Evolutionary conservation across 2,797 vertebrate genomes (phyloP), one percentile per base, ranked within the genome.

Genomic region (Dipus sagitta): DNA sequence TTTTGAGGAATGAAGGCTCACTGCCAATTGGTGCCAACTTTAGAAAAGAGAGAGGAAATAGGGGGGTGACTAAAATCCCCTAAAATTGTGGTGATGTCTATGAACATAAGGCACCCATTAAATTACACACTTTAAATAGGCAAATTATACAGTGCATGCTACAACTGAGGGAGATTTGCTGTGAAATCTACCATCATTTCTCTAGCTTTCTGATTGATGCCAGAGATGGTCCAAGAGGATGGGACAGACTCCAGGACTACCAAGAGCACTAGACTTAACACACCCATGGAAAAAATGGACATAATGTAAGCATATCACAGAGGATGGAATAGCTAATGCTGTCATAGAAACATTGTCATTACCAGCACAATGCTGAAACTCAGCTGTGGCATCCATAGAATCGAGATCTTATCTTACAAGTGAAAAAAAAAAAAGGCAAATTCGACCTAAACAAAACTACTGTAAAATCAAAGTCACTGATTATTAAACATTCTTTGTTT

Each of bases 391-490:
- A 76, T 64, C 38, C 80, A 64, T 42, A n/a, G n/a, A 17, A 26
- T 24, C 38, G 26, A 23, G 81, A 23, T 72, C 23, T 38, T 78
- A 42, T 18, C 58, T 78, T 75, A 68, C 18, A 84, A 88, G 60
- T 26, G 60, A 95, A 84, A 28, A 86, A 84, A 28, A 86, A 3
- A 38, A 93, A 86, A 34, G 42, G 42, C 21, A 74, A 76, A 58
- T 20, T 65, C 38, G 47, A n/a, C 26, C 9, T 11, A 74, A 86
- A 72, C 26, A 76, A 23, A 94, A 75, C 6, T 32, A 85, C 26
- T 77, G 60, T 76, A 83, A 64, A 78, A 54, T n/a, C 21, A 76
- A 88, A 34, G 11, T 15, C 84, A 75, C 64, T 4, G 17, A 47
- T 30, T 58, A 64, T 32, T 67, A 93, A 67, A 15, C 64, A 72